These are phyloP conservation scores for Cervus canadensis DNA, from an alignment of 2,113 vertebrate species.

Conservation along the genomic window DNA sequence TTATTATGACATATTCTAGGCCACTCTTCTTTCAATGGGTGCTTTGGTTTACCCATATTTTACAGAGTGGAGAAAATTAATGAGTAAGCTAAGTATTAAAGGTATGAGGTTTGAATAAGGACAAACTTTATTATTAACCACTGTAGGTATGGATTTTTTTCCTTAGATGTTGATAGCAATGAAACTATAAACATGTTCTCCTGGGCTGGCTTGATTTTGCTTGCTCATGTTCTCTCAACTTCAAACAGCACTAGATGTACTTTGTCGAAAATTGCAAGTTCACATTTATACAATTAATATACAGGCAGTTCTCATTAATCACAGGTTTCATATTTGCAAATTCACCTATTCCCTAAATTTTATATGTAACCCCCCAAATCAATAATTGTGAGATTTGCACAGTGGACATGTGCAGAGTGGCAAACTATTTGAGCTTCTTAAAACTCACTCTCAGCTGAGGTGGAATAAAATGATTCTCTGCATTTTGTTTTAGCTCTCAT, in stretches of 20 bases:
- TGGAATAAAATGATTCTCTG: not conserved
- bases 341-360: not conserved
- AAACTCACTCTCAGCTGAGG: not conserved
- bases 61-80: conserved; percentile 50
- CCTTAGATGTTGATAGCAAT: not conserved
- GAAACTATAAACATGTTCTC: not conserved
- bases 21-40: conserved; percentile 34
- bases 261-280: conserved; percentile 68
- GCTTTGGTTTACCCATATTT: conserved; percentile 51
- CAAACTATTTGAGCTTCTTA: not conserved
- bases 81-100: conserved; percentile 36
- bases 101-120: conserved; percentile 9
- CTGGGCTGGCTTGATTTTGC: conserved; percentile 10
- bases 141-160: not conserved
- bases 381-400: not conserved
- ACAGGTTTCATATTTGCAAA: not conserved
- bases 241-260: conserved; percentile 61
- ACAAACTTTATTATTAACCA: not conserved
- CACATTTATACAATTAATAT: conserved; percentile 66
- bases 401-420: not conserved
- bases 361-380: not conserved
- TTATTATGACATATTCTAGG: not conserved
- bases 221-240: not conserved
- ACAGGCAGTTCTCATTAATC: not conserved
- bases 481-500: not conserved